phyloP scores from a whole-genome alignment of 2,113 vertebrate species.

The Smithornis capensis region DNA sequence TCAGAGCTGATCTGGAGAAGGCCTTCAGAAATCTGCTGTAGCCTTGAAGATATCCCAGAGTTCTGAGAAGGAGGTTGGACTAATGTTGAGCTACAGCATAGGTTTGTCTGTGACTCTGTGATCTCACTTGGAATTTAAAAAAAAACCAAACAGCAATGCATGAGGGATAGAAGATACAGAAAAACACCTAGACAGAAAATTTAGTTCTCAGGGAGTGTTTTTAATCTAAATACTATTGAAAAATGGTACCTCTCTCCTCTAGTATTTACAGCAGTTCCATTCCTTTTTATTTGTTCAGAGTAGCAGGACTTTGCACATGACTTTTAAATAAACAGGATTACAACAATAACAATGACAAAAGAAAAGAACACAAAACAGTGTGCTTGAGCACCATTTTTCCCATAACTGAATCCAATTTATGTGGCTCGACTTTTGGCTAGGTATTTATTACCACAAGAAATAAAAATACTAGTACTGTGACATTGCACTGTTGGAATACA shows the following conservation, averaged over 20 bases:
- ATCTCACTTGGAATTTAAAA: background rate
- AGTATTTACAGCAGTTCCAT: background rate
- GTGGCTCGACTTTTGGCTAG: background rate
- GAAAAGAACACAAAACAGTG: background rate
- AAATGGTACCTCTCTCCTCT: background rate
- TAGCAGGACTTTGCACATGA: background rate
- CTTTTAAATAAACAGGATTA: background rate
- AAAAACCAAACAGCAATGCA: rapidly evolving
- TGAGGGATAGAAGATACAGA: background rate
- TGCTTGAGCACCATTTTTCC: background rate
- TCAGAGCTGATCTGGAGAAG: background rate
- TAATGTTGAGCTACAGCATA: background rate
- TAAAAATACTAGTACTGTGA: background rate
- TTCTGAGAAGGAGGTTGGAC: background rate
- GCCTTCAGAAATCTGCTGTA: background rate
- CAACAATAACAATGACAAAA: background rate
- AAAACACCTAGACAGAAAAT: background rate
- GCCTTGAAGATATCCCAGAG: background rate
- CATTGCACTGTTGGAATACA: background rate
- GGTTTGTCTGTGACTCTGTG: background rate
- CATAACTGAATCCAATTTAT: background rate
- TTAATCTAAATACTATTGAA: background rate
- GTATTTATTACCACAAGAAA: background rate
- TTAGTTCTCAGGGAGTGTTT: background rate
- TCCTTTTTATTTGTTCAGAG: background rate